Base-by-base conservation (phyloP, 2,888 invertebrate genomes). In the Leucania comma region DNA sequence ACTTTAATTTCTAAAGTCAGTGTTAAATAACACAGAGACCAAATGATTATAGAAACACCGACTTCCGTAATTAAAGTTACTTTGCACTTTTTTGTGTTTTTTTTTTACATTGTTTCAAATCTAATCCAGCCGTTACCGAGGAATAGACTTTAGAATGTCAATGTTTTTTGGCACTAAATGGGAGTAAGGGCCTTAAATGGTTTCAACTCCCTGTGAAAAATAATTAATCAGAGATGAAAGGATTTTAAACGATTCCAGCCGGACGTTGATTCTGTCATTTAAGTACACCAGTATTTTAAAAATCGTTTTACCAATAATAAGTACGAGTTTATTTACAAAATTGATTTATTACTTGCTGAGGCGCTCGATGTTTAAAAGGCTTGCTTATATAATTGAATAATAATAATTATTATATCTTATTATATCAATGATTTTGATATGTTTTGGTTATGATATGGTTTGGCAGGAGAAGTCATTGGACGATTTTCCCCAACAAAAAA, bases 211-310 rank as follows among this genome's bases (percentile, higher is more conserved):
- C 75, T 66, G 67, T 78, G 82, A 78, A 84, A 84, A 86, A 85
- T 86, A 88, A 88, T 88, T 87, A 86, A 86, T 83, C 81, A 79
- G 75, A 78, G 76, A 82, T 87, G 81, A 86, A 87, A 87, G 83
- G 84, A 75, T 86, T 83, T 80, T 74, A 86, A 85, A 68, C 75
- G 84, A 81, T 81, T 71, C 75, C 78, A 70, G 73, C 70, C 54
- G 72, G 66, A 75, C 68, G 68, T 68, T 79, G 72, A 76, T 78
- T 79, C 67, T 75, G 83, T 79, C 72, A 72, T 79, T 77, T 81
- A 70, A 75, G 68, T 77, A 74, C 62, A 73, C 80, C 24, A 77
- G 83, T 72, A 80, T 72, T 82, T 82, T 74, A 73, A 83, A 80
- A 80, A 83, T 63, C 72, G 79, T 71, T 82, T 68, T 66, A 69